These are phyloP conservation scores for Phrynocephalus vlangalii DNA, from an alignment of 2,797 vertebrate species.

Conservation along the genomic window DNA sequence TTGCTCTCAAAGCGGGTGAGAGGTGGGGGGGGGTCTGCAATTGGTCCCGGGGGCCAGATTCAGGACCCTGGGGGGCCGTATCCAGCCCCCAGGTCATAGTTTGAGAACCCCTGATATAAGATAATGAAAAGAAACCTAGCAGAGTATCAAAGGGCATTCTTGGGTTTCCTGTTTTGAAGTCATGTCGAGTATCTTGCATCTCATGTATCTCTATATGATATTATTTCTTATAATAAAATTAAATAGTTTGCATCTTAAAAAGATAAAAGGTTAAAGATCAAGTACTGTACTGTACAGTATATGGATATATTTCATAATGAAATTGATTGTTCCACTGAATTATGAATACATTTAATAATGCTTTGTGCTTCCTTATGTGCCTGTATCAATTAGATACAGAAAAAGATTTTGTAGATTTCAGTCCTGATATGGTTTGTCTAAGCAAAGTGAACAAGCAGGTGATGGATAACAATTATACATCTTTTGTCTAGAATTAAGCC, in stretches of 20 bases:
- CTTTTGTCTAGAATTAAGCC: background rate
- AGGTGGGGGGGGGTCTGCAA: too few species aligned
- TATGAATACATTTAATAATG: background rate
- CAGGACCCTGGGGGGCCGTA: too few species aligned
- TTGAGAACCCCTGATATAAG: background rate
- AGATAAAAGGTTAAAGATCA: background rate
- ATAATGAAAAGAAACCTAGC: background rate
- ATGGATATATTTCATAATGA: background rate
- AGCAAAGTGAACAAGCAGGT: background rate
- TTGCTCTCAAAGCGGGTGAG: too few species aligned
- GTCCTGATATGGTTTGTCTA: background rate
- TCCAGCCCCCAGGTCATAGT: too few species aligned
- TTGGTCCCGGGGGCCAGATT: too few species aligned
- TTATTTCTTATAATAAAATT: background rate
- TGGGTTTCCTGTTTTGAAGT: rapidly evolving
- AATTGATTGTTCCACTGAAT: background rate
- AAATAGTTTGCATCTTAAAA: background rate
- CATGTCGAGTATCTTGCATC: background rate
- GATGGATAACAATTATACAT: background rate
- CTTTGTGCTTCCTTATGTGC: background rate
- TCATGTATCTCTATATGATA: background rate
- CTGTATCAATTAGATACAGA: background rate
- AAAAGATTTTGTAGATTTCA: background rate
- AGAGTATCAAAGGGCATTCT: rapidly evolving
- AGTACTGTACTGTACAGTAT: background rate